Evolutionary conservation across 2,888 invertebrate species (phyloP).

Genomic region (Leucophora obtusa): DNA sequence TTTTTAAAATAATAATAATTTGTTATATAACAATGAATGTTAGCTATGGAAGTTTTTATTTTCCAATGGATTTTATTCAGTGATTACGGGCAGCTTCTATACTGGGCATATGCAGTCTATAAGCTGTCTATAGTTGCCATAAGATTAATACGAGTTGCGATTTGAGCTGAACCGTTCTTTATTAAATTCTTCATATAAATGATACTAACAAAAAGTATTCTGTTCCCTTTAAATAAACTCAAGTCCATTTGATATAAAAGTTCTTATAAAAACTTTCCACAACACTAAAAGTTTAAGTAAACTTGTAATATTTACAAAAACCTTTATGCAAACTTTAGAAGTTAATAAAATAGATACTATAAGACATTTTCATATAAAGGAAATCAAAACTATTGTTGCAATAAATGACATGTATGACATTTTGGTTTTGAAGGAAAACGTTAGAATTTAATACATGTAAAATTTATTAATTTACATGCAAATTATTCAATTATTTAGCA

Average conservation of each 20-base stretch:
- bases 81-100: too few species aligned
- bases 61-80: too few species aligned
- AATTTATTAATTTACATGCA: neutral
- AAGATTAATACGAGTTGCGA: too few species aligned
- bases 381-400: constrained; percentile 47
- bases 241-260: constrained; percentile 21
- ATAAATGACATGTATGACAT: constrained; percentile 27
- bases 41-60: too few species aligned
- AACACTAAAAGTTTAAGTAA: constrained; percentile 19
- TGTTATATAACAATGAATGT: too few species aligned
- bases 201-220: too few species aligned
- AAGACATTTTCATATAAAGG: constrained; percentile 37
- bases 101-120: too few species aligned
- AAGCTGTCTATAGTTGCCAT: too few species aligned
- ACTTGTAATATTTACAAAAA: constrained; percentile 15
- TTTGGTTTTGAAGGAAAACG: neutral
- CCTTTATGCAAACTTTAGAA: constrained; percentile 45
- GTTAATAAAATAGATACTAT: constrained; percentile 40
- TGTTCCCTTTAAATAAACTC: too few species aligned
- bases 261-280: constrained; percentile 10
- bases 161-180: too few species aligned
- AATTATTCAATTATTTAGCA: constrained; percentile 6
- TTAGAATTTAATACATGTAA: neutral
- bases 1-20: too few species aligned
- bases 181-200: too few species aligned